phyloP scores from a whole-genome alignment of 2,797 vertebrate genomes.

The Mormyrops boulengeri region DNA sequence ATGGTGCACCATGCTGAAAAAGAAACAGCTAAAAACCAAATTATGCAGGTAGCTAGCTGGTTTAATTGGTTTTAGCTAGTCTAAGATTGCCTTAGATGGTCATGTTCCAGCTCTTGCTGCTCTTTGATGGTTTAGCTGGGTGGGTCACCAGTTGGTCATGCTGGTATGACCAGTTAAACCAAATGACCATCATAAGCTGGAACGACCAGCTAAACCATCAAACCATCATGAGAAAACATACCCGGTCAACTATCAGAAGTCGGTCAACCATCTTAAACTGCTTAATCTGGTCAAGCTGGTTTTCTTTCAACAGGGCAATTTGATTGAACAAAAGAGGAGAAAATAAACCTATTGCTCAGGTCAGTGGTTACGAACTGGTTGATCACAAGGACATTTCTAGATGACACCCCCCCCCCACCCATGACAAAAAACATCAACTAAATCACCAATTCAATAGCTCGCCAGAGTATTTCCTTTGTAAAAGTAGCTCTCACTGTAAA shows the following conservation, averaged over 20 bases:
- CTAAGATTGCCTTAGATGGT: background rate
- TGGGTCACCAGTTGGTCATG: background rate
- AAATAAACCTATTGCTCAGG: background rate
- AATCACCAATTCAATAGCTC: background rate
- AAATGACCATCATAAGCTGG: background rate
- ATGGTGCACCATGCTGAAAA: background rate
- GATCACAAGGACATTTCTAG: background rate
- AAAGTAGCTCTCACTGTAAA: background rate
- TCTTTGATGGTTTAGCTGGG: background rate
- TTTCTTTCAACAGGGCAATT: background rate
- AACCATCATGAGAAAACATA: background rate
- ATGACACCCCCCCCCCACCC: background rate
- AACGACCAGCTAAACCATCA: background rate
- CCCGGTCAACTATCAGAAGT: background rate
- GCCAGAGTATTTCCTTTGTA: background rate
- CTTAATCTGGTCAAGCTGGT: background rate
- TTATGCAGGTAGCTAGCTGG: background rate
- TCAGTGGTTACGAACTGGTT: background rate
- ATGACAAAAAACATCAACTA: background rate
- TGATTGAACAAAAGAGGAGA: background rate
- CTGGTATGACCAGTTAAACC: background rate
- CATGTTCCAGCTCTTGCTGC: background rate
- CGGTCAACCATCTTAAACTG: background rate
- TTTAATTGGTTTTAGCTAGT: background rate
- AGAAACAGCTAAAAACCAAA: background rate